phyloP scores from a whole-genome alignment of 2,888 invertebrate species.

The Alviniconcha strummeri region DNA sequence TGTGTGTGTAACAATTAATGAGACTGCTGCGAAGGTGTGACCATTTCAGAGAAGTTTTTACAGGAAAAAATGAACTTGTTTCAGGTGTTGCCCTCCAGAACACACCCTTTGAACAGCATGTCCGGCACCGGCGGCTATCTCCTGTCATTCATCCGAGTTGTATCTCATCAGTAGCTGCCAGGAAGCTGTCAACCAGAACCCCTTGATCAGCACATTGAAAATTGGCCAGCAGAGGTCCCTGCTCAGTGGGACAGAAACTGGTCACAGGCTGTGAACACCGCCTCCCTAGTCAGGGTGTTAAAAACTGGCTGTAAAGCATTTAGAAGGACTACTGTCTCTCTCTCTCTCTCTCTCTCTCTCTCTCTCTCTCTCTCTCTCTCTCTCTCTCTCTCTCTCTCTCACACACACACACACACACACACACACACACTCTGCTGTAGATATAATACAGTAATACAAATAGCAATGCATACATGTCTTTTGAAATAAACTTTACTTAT shows the following conservation, averaged over 20 bases:
- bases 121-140: slow-evolving; percentile 91
- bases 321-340: not conserved
- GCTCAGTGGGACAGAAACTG: not conserved
- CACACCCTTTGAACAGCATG: slow-evolving; percentile 96
- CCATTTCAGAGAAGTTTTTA: not conserved
- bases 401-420: slow-evolving; percentile 11
- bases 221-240: not conserved
- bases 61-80: slow-evolving; percentile 1
- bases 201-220: too few relatives aligned
- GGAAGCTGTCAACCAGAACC: not conserved
- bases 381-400: slow-evolving; percentile 20
- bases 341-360: slow-evolving; percentile 25
- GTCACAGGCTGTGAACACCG: not conserved
- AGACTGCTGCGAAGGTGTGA: not conserved
- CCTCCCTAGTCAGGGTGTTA: not conserved
- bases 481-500: not conserved
- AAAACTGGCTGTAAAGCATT: not conserved
- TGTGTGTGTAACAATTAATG: not conserved
- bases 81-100: slow-evolving; percentile 78
- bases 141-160: slow-evolving; percentile 80
- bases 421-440: slow-evolving; percentile 4
- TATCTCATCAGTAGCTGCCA: slow-evolving; percentile 17
- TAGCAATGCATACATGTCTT: not conserved
- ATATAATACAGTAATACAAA: not conserved
- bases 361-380: slow-evolving; percentile 26